Conservation (phyloP, 2,888 invertebrate genomes). For the Cheilosia pagana region DNA sequence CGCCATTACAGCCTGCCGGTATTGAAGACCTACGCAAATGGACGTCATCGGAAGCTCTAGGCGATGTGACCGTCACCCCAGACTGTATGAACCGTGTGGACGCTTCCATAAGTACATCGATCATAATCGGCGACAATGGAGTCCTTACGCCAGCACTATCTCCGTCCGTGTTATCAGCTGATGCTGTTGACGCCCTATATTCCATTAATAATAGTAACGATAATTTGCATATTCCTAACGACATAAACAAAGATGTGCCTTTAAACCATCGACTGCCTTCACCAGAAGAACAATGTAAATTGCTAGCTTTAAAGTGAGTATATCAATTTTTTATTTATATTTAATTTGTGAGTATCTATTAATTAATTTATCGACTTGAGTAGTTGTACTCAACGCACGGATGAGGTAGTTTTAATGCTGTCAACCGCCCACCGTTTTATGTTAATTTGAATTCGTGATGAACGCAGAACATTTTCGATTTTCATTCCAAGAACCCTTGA, state of each 20-base stretch:
- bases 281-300: slow-evolving; percentile 93
- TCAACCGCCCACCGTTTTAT: slow-evolving; percentile 50
- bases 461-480: slow-evolving; percentile 31
- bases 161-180: slow-evolving; percentile 83
- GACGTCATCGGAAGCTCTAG: slow-evolving; percentile 88
- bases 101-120: slow-evolving; percentile 84
- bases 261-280: slow-evolving; percentile 94
- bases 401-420: slow-evolving; percentile 55
- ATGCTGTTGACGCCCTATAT: slow-evolving; percentile 81
- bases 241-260: slow-evolving; percentile 85
- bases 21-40: slow-evolving; percentile 92
- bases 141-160: slow-evolving; percentile 82
- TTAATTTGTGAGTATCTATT: neutral
- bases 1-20: slow-evolving; percentile 88
- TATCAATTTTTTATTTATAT: neutral
- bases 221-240: slow-evolving; percentile 81
- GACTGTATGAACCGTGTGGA: slow-evolving; percentile 88
- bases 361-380: slow-evolving; percentile 24
- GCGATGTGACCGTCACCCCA: slow-evolving; percentile 91
- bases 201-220: slow-evolving; percentile 81
- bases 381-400: slow-evolving; percentile 24
- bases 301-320: slow-evolving; percentile 91
- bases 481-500: slow-evolving; percentile 56
- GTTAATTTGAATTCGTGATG: slow-evolving; percentile 57
- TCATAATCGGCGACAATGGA: slow-evolving; percentile 82